Percentiles rank a stretch among this genome's conserved stretches.
phyloP scores from a whole-genome alignment of 2,888 invertebrate species.

The Lasioglossum zephyrum region DNA sequence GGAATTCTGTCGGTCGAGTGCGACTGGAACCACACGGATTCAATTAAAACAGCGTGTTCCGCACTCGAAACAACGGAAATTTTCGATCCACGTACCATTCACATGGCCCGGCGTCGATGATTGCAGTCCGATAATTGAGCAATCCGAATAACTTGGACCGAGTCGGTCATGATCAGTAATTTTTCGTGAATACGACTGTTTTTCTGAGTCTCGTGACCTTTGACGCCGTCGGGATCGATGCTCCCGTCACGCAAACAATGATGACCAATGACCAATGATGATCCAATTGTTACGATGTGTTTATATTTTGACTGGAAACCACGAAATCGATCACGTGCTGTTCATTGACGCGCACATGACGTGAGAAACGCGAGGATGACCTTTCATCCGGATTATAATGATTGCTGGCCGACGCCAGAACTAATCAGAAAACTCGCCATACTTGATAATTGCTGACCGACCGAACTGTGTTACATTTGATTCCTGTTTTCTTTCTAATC shows the following conservation, averaged over 20 bases:
- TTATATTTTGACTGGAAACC: neutral
- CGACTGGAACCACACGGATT: constrained; percentile 21
- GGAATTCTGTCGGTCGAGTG: constrained; percentile 14
- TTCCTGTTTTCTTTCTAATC: neutral
- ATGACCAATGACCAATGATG: too few relatives aligned
- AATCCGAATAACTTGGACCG: constrained; percentile 24
- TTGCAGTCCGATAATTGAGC: constrained; percentile 21
- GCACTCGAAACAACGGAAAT: constrained; percentile 24
- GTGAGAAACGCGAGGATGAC: constrained; percentile 13
- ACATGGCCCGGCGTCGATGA: constrained; percentile 18
- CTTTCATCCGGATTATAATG: constrained; percentile 9
- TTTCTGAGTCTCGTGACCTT: constrained; percentile 1
- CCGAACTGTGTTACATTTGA: neutral
- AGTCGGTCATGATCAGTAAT: constrained; percentile 19
- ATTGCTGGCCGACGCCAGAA: neutral
- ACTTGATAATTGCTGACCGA: neutral
- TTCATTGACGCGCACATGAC: neutral
- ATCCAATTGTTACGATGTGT: neutral
- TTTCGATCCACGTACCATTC: constrained; percentile 31
- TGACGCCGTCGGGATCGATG: constrained; percentile 2
- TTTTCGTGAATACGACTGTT: neutral
- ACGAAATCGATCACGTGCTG: neutral
- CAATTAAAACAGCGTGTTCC: constrained; percentile 20
- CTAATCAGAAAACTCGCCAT: neutral
- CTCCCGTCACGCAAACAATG: neutral